A percentile compares a stretch with the other conserved stretches of the same genome.
Evolutionary conservation across 2,797 vertebrate genomes (phyloP).

Genomic region (Sebastes cheni): DNA sequence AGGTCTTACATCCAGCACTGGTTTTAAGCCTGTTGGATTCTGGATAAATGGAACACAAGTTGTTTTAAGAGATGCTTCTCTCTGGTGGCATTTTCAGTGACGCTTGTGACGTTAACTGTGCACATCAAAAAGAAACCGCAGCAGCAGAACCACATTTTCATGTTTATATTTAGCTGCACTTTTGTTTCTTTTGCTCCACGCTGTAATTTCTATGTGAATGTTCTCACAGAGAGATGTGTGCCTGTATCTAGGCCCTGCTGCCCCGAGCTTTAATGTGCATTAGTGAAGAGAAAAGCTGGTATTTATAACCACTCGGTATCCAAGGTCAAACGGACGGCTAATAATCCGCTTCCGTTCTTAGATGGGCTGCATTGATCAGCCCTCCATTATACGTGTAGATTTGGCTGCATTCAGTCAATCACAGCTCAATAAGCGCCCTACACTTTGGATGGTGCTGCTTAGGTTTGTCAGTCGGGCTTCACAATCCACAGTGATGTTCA

Average conservation of each 20-base stretch:
- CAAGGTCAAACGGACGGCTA: slow-evolving; percentile 57
- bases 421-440: slow-evolving; percentile 46
- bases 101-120: slow-evolving; percentile 19
- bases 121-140: slow-evolving; percentile 49
- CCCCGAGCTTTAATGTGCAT: slow-evolving; percentile 64
- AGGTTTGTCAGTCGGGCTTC: slow-evolving; percentile 18
- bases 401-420: slow-evolving; percentile 23
- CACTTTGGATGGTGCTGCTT: slow-evolving; percentile 29
- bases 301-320: slow-evolving; percentile 63
- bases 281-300: slow-evolving; percentile 56
- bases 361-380: slow-evolving; percentile 67
- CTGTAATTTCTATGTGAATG: slow-evolving; percentile 60
- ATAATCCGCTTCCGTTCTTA: slow-evolving; percentile 61
- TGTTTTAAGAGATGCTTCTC: neutral
- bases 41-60: neutral
- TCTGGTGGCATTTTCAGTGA: neutral
- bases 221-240: neutral
- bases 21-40: slow-evolving; percentile 5
- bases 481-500: slow-evolving; percentile 16
- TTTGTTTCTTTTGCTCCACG: slow-evolving; percentile 56
- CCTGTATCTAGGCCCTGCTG: neutral
- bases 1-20: neutral
- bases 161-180: slow-evolving; percentile 70
- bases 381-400: slow-evolving; percentile 61
- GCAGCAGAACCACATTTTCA: slow-evolving; percentile 17